Base-by-base conservation (phyloP, 2,888 invertebrate species). In the Volucella inanis region DNA sequence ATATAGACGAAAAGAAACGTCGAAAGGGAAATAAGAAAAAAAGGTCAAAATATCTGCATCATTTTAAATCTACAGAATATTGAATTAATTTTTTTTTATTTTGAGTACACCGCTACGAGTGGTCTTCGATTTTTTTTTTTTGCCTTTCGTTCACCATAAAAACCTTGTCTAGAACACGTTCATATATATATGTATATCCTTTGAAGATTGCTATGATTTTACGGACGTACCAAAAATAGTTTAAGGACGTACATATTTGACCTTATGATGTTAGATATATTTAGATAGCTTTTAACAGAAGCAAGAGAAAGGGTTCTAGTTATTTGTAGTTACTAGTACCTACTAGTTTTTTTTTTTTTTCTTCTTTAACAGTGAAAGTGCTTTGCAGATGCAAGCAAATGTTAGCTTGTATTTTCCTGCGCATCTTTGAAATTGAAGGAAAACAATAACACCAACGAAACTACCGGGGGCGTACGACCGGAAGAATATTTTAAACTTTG, bases 41-140 rank as follows among this genome's bases (percentile, higher is more conserved):
- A 64, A 54, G 14, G 18, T 75, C 12, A 41, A 75, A 84, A 71
- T 79, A 65, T 64, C 62, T 59, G 64, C 72, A 76, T 65, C 57
- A 57, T 72, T 72, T 67, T 64, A 62, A 55, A 72, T 62, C 61
- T 50, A 45, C 55, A 77, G 62, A 52, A 68, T 81, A 85, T 76
- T 72, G 77, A 67, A 72, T 76, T 71, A 77, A 76, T 85, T 72
- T 72, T 50, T n/a, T 54, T 71, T 57, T 80, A 76, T 84, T 79
- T 72, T 81, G 76, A 81, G 68, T 49, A 55, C 45, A 31, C 31
- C 31, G 0, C 6, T 6, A 6, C 31, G 31, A 31, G 31, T 31
- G 31, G 31, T 6, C 31, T 31, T 31, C 31, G 31, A 31, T 0
- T 31, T 31, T 31, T 31, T 6, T 31, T 6, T 31, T 31, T 31